phyloP scores from a whole-genome alignment of 2,113 vertebrate species.

The Ancistrus triradiatus region DNA sequence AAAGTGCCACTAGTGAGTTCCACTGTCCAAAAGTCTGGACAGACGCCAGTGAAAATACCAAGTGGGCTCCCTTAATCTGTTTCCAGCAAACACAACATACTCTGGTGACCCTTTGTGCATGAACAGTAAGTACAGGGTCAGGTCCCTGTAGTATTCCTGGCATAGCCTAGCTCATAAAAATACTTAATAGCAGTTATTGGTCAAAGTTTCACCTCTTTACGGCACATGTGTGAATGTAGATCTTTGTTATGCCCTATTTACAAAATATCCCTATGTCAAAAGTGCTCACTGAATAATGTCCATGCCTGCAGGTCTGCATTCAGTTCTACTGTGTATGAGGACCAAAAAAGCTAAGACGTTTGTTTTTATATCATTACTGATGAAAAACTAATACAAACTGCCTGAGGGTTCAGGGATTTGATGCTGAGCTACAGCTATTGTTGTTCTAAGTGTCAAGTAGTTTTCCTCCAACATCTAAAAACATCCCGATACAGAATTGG shows the following conservation, averaged over 20 bases:
- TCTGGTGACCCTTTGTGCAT: conserved; percentile 7
- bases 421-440: too few species aligned
- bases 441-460: too few species aligned
- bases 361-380: too few species aligned
- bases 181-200: not conserved
- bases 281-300: not conserved
- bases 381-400: not conserved
- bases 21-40: conserved; percentile 50
- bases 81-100: conserved; percentile 31
- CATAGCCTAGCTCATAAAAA: conserved; percentile 13
- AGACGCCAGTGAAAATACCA: conserved; percentile 33
- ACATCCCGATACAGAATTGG: too few species aligned
- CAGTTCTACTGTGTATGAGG: too few species aligned
- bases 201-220: conserved; percentile 27
- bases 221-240: conserved; percentile 5
- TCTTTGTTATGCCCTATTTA: conserved; percentile 7
- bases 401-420: not conserved
- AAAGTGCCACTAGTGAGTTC: conserved; percentile 23
- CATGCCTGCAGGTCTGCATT: not conserved
- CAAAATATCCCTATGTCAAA: not conserved
- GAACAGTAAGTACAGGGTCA: not conserved
- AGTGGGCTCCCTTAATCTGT: conserved; percentile 13
- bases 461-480: too few species aligned
- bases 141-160: conserved; percentile 6
- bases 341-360: too few species aligned